Percentiles rank a stretch among this genome's conserved stretches.
Conservation (phyloP, 2,797 vertebrate species). For the Pangasius mekongensis region DNA sequence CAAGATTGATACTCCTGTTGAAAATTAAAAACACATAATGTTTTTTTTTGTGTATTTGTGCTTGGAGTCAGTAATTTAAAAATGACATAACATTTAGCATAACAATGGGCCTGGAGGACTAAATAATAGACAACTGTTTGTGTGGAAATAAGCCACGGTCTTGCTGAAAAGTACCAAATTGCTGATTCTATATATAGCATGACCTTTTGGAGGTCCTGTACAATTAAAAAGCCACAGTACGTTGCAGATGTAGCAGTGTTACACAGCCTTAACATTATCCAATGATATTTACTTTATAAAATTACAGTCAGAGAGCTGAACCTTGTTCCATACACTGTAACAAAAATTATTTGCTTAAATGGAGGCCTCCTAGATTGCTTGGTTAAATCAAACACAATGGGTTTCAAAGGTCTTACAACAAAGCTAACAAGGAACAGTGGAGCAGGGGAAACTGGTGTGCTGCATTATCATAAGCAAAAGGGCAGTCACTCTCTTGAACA, state of each 20-base stretch:
- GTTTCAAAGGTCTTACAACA: slow-evolving; percentile 33
- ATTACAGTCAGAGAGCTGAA: slow-evolving; percentile 28
- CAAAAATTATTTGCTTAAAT: slow-evolving; percentile 21
- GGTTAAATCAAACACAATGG: slow-evolving; percentile 26
- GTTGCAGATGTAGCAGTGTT: neutral
- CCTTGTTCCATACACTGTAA: slow-evolving; percentile 18
- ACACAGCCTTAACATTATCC: slow-evolving; percentile 9
- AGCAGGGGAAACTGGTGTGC: slow-evolving; percentile 11
- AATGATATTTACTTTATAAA: slow-evolving; percentile 39
- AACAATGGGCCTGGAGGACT: neutral
- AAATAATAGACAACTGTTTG: slow-evolving; percentile 42
- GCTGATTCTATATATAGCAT: slow-evolving; percentile 42
- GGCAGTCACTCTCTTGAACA: slow-evolving; percentile 39
- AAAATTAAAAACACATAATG: neutral
- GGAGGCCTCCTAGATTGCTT: slow-evolving; percentile 28
- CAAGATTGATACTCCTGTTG: neutral
- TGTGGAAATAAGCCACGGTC: slow-evolving; percentile 29
- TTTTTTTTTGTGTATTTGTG: neutral
- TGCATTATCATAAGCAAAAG: slow-evolving; percentile 36
- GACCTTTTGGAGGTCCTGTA: slow-evolving; percentile 47
- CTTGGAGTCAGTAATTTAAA: neutral
- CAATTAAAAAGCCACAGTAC: slow-evolving; percentile 30
- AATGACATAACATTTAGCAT: neutral
- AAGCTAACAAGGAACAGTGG: slow-evolving; percentile 17
- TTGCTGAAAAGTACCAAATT: slow-evolving; percentile 38